Base-by-base conservation (phyloP, 2,797 vertebrate species). In the Poeciliopsis paucimaculata region DNA sequence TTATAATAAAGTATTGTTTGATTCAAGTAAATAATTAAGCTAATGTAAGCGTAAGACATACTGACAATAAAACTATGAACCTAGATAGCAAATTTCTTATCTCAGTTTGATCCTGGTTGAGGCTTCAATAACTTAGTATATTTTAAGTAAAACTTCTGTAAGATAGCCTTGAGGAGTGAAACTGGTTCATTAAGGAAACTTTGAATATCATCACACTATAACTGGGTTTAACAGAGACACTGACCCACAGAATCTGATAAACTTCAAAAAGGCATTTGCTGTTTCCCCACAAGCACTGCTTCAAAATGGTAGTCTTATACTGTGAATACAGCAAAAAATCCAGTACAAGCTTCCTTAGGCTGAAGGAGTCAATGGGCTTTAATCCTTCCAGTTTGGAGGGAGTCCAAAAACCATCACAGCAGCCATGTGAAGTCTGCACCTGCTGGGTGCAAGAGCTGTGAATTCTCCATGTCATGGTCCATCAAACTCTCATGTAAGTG, bases 261-360 rank as follows among this genome's bases (percentile, higher is more conserved):
- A 73, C n/a, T 28, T 79, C 23, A 57, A 46, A 72, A 26, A 77
- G 64, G 15, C 5, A 66, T 26, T 77, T 80, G 77, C 77, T 78
- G 78, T 55, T 78, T 83, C 83, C 75, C 73, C 80, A 77, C 39
- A 85, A 87, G 80, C 82, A 74, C 77, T 31, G 84, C 84, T 87
- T 80, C 64, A 90, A 79, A 79, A 84, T 70, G 62, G 79, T 80
- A 57, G 53, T 79, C 71, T 73, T 64, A 20, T 78, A 78, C 72
- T 55, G 31, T 79, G 49, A 45, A 89, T 88, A 76, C n/a, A 71
- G 4, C 72, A 86, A 75, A 26, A 84, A 87, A 79, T 46, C 77
- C 49, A 84, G 75, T 80, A 74, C 78, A 74, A 26, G 34, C 36
- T 3, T 79, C 79, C 72, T 86, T 80, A 77, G 47, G 53, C 28